Base-by-base conservation (phyloP, 2,113 vertebrate species). In the Nycticebus coucang region DNA sequence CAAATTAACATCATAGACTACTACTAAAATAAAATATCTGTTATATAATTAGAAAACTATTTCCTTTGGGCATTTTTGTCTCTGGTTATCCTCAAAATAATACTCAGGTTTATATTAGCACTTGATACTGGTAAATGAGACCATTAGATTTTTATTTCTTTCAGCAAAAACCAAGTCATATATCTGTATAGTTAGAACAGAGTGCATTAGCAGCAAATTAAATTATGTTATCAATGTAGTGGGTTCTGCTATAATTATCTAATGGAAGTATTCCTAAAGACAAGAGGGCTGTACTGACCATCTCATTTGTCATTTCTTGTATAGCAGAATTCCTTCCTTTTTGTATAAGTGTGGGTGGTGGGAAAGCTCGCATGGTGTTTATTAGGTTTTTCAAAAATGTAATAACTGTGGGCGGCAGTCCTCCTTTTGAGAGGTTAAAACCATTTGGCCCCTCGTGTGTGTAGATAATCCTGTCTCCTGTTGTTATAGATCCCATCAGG, bases 31-130 rank as follows among this genome's bases (percentile, higher is more conserved):
- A 87, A 81, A 81, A 68, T 15, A 75, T 41, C 82, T 92, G 30
- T 80, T 7, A 69, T 69, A 14, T 94, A 72, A 95, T 95, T 84
- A 71, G 92, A 5, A 92, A 96, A 86, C 64, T 87, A 17, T 91
- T 92, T 91, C 92, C 83, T 53, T 3, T 78, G 72, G 85, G n/a
- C 91, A 86, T 69, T 93, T 93, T 94, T 55, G 68, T 74, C 72
- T 97, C 75, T 26, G 15, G 37, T 79, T 37, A 12, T 87, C 55
- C 53, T 86, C 75, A 93, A 96, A 89, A 71, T 96, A 94, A 94
- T 62, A 88, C 92, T 95, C 96, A 88, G 97, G 97, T 97, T 97
- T 93, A 89, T 7, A 35, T 95, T 89, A 95, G 95, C 79, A 75
- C 75, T 96, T 74, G 86, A 35, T 64, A 12, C 1, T 93, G 94